Evolutionary conservation across 2,888 invertebrate species (phyloP).

Genomic region (Eupithecia pulchellata): DNA sequence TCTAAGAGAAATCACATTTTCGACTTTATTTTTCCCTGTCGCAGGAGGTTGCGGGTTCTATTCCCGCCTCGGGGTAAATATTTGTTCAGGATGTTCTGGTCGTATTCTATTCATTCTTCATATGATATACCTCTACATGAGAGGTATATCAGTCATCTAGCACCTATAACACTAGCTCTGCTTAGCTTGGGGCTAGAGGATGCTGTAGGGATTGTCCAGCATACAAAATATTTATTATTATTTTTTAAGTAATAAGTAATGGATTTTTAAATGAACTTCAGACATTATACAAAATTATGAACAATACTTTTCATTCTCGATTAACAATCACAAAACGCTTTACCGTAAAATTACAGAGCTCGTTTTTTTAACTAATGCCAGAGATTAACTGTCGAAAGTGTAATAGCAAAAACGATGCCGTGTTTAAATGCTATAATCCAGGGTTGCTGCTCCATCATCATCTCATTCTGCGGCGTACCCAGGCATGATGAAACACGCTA

Average conservation of each 20-base stretch:
- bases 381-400: slow-evolving; percentile 46
- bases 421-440: slow-evolving; percentile 38
- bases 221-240: no score
- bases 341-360: slow-evolving; percentile 32
- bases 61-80: no score
- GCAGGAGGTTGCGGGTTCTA: no score
- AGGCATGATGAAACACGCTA: slow-evolving; percentile 11
- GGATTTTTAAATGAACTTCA: neutral
- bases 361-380: slow-evolving; percentile 31
- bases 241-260: no score
- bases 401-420: slow-evolving; percentile 43
- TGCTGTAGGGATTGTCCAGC: no score
- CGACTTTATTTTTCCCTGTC: neutral
- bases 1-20: neutral
- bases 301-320: slow-evolving; percentile 7
- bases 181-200: no score
- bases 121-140: no score
- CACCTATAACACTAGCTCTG: no score
- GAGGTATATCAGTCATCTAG: no score
- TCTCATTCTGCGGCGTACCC: slow-evolving; percentile 7
- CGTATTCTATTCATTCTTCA: no score
- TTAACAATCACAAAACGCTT: slow-evolving; percentile 14
- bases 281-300: neutral
- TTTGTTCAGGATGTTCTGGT: no score
- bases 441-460: slow-evolving; percentile 39